Conservation (phyloP, 35 echinoderm and acorn worm species). For the Holothuria glaberrima region DNA sequence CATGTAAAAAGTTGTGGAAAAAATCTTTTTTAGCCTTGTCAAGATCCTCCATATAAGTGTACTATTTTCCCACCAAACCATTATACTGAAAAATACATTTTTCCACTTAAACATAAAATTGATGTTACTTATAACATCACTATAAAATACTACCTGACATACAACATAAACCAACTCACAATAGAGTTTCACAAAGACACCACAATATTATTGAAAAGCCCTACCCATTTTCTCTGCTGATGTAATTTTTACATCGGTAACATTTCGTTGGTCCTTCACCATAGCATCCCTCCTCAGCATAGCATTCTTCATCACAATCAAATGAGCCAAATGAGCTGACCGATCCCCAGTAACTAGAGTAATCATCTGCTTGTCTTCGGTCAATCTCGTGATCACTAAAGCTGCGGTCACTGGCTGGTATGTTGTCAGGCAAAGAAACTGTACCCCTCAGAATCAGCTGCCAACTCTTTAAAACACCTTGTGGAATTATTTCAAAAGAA, state of each 20-base stretch:
- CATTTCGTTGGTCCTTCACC: constrained; percentile 62
- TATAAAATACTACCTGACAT: too few relatives aligned
- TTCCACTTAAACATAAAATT: too few relatives aligned
- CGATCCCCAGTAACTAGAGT: constrained; percentile 41
- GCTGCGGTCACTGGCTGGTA: not conserved
- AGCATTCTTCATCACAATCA: constrained; percentile 64
- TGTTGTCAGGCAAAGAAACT: not conserved
- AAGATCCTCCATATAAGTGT: too few relatives aligned
- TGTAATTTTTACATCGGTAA: constrained; percentile 71
- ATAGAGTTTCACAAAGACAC: too few relatives aligned
- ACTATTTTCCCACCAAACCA: too few relatives aligned
- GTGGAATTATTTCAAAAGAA: not conserved
- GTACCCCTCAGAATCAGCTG: constrained; percentile 24
- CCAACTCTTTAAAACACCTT: constrained; percentile 11
- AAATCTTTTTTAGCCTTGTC: too few relatives aligned
- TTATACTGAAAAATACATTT: too few relatives aligned
- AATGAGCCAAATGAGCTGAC: constrained; percentile 35
- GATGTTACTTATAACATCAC: too few relatives aligned
- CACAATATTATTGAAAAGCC: not conserved
- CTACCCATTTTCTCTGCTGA: constrained; percentile 68
- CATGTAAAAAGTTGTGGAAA: too few relatives aligned
- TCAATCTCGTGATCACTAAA: not conserved
- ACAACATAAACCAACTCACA: too few relatives aligned
- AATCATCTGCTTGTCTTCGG: not conserved
- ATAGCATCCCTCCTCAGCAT: constrained; percentile 55